Evolutionary conservation across 2,113 vertebrate genomes (phyloP), one percentile per base, ranked within the genome.

Genomic region (Pandion haliaetus): DNA sequence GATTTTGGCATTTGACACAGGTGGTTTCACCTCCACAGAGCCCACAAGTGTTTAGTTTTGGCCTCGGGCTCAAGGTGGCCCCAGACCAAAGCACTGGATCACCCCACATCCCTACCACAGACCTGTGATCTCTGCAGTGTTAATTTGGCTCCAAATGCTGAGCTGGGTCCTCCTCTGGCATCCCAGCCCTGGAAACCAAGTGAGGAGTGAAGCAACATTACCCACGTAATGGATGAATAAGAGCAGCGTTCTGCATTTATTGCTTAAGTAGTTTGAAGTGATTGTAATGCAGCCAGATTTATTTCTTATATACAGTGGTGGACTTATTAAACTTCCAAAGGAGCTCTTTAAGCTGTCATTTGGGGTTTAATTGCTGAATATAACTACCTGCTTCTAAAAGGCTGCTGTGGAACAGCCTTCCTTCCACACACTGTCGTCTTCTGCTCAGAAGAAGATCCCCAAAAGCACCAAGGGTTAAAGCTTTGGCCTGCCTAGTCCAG

Each of bases 381-480:
- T 21, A 81, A 66, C 76, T 69, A 62, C 61, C 86, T 95, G 80
- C 86, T 70, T 50, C 86, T 42, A n/a, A 34, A 74, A 80, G 57
- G 57, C 71, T 82, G 61, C 88, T 0, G 14, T 21, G 66, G 14
- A 86, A 18, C 58, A 72, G 28, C 78, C 32, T 9, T 67, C 34
- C 50, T 59, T 50, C 52, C 79, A 28, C 9, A 5, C 58, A 23
- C 21, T 0, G 0, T 36, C 13, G 1, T 73, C 80, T 38, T 66
- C 82, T 57, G 55, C 91, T 74, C 47, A 4, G 24, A 40, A 47
- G 79, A 40, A 73, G 79, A 86, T 55, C 20, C 77, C 47, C 36
- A 2, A 44, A 81, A 82, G 58, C 73, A 72, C 65, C 31, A 82
- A 93, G 94, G 78, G 95, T 95, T 95, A 95, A 97, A 95, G 34